Base-by-base conservation (phyloP, 2,797 vertebrate species). In the Gymnoscopelus braueri region DNA sequence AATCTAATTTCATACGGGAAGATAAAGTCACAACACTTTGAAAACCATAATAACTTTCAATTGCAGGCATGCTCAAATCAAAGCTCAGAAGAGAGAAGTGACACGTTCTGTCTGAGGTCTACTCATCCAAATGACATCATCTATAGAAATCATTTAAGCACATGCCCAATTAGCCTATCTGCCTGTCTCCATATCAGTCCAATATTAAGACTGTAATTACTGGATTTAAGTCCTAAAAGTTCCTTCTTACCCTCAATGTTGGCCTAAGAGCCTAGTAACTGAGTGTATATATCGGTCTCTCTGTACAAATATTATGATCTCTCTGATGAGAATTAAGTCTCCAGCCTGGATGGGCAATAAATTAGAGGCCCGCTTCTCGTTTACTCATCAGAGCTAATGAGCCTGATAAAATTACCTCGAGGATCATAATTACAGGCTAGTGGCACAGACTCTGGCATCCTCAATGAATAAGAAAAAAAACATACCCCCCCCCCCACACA, bases 381-480 rank as follows among this genome's bases (percentile, higher is more conserved):
- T 97, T 96, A 96, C 94, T 95, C 94, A 95, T 95, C 95, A 94
- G 94, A 94, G 94, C 95, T 97, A 97, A 97, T 96, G 95, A 97
- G 94, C 93, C 93, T 92, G 95, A 95, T 95, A 95, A 96, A 96
- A 97, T 96, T 96, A 96, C 96, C 95, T 95, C 92, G 73, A 94
- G 95, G 95, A 95, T 94, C 92, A 95, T 96, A 96, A 97, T 97
- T 97, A 96, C 94, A 95, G 95, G 93, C 93, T 92, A 77, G 93
- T 94, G 94, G 92, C 94, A 93, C 73, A 92, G 91, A 93, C 87
- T 87, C 86, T 92, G 91, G 89, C 90, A 91, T 75, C 83, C 66
- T 81, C 19, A 19, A 19, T 19, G 82, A 87, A 90, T 85, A 86
- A 89, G 84, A 88, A 54, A 50, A 62, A 23, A 24, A 39, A n/a